Percentiles rank a stretch among this genome's conserved stretches.
Evolutionary conservation across 2,113 vertebrate genomes (phyloP).

Genomic region (Crotalus viridis): DNA sequence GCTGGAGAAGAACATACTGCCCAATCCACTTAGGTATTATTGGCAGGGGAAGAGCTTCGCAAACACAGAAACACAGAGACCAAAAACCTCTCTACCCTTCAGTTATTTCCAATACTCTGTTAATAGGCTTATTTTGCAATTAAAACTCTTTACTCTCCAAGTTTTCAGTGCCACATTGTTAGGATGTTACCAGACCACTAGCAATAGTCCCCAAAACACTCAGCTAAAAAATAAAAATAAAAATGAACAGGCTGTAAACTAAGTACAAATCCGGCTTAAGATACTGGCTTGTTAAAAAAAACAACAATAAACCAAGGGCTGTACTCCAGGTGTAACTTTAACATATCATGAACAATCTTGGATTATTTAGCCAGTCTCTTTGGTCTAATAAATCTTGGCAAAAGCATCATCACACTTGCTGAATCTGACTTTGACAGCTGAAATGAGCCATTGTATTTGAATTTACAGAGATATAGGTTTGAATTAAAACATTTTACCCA

Average conservation of each 20-base stretch:
- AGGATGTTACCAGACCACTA: neutral
- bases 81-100: neutral
- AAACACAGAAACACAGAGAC: neutral
- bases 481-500: neutral
- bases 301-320: neutral
- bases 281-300: neutral
- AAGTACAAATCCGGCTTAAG: neutral
- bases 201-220: neutral
- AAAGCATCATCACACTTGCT: neutral
- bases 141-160: neutral
- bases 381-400: neutral
- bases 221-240: neutral
- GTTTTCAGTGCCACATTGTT: neutral
- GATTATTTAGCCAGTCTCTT: neutral
- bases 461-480: neutral
- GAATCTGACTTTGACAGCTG: neutral
- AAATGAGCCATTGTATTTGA: neutral
- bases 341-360: neutral
- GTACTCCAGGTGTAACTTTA: neutral
- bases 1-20: neutral
- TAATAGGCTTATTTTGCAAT: neutral
- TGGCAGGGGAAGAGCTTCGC: neutral
- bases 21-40: neutral
- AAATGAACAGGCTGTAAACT: neutral
- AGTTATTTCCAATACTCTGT: neutral